These are phyloP conservation scores for Leucophenga montana DNA, from an alignment of 2,888 invertebrate genomes.

Conservation along the genomic window DNA sequence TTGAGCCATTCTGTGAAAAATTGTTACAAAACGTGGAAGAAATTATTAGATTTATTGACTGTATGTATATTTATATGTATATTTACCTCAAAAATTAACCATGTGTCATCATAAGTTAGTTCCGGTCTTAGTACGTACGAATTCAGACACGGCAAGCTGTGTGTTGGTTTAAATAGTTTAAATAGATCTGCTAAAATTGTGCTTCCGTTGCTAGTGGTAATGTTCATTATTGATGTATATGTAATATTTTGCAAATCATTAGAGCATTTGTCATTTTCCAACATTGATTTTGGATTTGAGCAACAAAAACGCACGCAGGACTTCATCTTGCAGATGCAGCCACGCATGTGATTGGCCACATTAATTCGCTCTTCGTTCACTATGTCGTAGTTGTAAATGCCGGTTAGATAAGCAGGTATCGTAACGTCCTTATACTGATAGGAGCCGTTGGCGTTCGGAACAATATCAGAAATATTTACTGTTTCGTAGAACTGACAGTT, in stretches of 20 bases:
- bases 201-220: constrained; percentile 34
- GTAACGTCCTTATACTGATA: constrained; percentile 51
- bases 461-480: constrained; percentile 52
- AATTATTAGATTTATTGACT: neutral
- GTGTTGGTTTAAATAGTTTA: constrained; percentile 40
- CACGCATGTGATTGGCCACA: constrained; percentile 48
- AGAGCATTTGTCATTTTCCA: constrained; percentile 34
- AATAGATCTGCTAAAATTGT: constrained; percentile 26
- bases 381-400: constrained; percentile 47
- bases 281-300: constrained; percentile 17
- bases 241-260: neutral
- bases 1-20: constrained; percentile 36
- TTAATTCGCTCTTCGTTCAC: constrained; percentile 2
- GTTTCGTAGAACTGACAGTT: constrained; percentile 40
- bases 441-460: constrained; percentile 48
- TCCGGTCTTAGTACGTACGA: constrained; percentile 33
- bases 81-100: constrained; percentile 40
- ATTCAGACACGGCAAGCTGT: constrained; percentile 35
- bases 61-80: too few species aligned
- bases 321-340: constrained; percentile 59
- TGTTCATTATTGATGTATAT: constrained; percentile 34
- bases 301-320: constrained; percentile 66
- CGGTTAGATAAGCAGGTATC: constrained; percentile 49
- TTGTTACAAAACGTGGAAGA: constrained; percentile 18
- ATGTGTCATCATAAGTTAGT: constrained; percentile 24